Conservation (phyloP, 2,797 vertebrate species). For the Smutsia gigantea region DNA sequence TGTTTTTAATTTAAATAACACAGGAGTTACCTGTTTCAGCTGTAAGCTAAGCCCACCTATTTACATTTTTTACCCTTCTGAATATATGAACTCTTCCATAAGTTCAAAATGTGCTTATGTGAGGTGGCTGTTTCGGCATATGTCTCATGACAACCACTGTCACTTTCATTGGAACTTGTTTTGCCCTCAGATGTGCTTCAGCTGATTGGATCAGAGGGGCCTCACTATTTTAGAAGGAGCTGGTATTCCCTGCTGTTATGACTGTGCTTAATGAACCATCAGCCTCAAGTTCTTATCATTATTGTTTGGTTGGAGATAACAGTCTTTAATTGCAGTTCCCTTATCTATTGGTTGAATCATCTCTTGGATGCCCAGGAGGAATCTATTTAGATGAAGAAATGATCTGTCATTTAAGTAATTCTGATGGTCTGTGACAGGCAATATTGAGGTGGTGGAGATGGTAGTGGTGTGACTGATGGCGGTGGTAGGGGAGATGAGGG, state of each 20-base stretch:
- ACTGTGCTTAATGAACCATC: neutral
- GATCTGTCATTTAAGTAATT: neutral
- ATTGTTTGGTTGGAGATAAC: neutral
- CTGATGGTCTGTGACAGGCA: neutral
- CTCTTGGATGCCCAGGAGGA: neutral
- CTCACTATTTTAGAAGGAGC: slow-evolving; percentile 12
- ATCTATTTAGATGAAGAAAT: neutral
- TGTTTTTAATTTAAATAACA: slow-evolving; percentile 65
- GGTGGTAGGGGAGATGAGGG: neutral
- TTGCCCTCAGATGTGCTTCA: slow-evolving; percentile 19
- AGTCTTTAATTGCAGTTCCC: neutral
- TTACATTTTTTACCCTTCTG: slow-evolving; percentile 44
- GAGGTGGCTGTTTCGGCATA: slow-evolving; percentile 50
- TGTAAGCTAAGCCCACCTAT: slow-evolving; percentile 1
- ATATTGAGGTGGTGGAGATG: neutral
- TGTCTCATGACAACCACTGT: neutral
- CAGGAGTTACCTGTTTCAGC: slow-evolving; percentile 61
- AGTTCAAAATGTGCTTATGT: neutral
- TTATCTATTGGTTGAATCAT: neutral
- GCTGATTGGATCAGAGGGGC: neutral
- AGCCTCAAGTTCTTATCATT: neutral
- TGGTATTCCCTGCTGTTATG: neutral
- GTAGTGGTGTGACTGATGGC: too few relatives aligned
- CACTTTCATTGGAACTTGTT: slow-evolving; percentile 65
- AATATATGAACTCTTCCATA: neutral